Conservation (phyloP, 1,140 invertebrate species). For the Pseudomyrmex pallidus region DNA sequence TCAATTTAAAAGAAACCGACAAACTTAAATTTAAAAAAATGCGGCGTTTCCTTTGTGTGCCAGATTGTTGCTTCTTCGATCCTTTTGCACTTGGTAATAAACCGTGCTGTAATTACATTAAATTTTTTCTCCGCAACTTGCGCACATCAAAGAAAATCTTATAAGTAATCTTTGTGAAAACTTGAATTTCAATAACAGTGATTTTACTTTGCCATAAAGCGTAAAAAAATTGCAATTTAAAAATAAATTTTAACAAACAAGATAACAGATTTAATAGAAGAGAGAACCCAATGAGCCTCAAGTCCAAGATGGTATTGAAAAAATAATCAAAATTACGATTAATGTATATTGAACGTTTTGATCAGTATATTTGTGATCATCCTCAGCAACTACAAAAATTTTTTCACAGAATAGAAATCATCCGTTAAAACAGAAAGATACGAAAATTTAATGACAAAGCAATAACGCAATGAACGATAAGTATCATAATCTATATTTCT, state of each 20-base stretch:
- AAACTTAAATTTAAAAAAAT: conserved; percentile 10
- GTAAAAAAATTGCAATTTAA: conserved; percentile 34
- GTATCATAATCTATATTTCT: no score
- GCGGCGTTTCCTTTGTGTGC: background rate
- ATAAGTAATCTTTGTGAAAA: conserved; percentile 1
- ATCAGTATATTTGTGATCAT: no score
- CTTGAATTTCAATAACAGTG: conserved; percentile 15
- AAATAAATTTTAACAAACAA: conserved; percentile 3
- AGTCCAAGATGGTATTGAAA: no score
- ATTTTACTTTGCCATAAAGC: conserved; percentile 1
- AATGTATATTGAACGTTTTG: no score
- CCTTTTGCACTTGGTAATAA: conserved; percentile 11
- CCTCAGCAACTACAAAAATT: no score
- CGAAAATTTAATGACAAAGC: no score
- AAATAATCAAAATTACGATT: no score
- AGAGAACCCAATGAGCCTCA: no score
- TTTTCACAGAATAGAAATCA: no score
- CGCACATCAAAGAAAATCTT: conserved; percentile 35
- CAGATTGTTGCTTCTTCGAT: conserved; percentile 17
- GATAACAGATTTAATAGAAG: no score
- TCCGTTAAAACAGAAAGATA: no score
- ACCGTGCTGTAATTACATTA: conserved; percentile 28
- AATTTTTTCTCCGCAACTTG: conserved; percentile 10
- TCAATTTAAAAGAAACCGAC: conserved; percentile 8
- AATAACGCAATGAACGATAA: no score